Conservation (phyloP, 1,140 invertebrate genomes). For the Drosophila trapezifrons region DNA sequence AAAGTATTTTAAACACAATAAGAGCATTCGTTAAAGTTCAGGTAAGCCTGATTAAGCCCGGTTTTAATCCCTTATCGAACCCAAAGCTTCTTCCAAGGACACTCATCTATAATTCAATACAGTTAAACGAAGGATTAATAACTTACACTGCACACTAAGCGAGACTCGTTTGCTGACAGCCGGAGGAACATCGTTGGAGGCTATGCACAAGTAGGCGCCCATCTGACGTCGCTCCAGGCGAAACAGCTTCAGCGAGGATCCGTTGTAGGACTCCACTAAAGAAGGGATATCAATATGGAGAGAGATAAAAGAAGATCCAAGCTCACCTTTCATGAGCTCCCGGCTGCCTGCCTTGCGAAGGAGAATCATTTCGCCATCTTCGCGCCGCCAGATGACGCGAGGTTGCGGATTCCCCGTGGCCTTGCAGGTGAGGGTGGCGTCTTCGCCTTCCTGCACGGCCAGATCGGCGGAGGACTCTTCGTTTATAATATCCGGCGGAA, state of each 20-base stretch:
- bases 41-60: not conserved
- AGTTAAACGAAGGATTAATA: not conserved
- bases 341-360: conserved; percentile 87
- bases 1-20: not conserved
- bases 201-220: conserved; percentile 94
- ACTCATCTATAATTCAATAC: not conserved
- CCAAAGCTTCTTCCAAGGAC: not conserved
- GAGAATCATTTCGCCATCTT: conserved; percentile 89
- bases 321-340: conserved; percentile 87
- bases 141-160: conserved; percentile 94
- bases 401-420: conserved; percentile 90
- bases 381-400: conserved; percentile 89
- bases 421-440: conserved; percentile 91
- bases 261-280: conserved; percentile 89
- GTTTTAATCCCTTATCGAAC: not conserved
- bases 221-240: conserved; percentile 92
- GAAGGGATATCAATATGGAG: not conserved
- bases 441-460: conserved; percentile 91
- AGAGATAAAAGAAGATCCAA: not conserved
- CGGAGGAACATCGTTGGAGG: conserved; percentile 94
- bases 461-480: conserved; percentile 91
- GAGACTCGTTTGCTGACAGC: conserved; percentile 94
- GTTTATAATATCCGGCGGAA: conserved; percentile 90
- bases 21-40: not conserved
- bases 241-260: conserved; percentile 89